Base-by-base conservation (phyloP, 2,888 invertebrate species). In the Fragum fragum region DNA sequence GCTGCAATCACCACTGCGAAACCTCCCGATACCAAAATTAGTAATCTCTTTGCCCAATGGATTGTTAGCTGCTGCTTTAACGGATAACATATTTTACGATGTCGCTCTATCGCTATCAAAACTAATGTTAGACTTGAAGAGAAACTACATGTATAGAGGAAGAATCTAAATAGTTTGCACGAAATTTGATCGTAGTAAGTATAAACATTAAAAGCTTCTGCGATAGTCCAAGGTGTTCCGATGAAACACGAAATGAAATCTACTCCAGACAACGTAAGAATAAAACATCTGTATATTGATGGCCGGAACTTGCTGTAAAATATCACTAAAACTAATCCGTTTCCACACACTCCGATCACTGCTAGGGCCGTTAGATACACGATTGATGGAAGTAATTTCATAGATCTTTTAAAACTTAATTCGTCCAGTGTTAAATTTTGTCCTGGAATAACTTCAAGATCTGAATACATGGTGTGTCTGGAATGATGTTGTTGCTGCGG, bases 381-480 rank as follows among this genome's bases (percentile, higher is more conserved):
- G 5, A 83, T 73, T 6, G 83, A 82, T 7, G 73, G 76, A 14
- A 68, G 26, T 32, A 85, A 28, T 18, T 57, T 47, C 18, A 21
- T 3, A 3, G 85, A 75, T 63, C 82, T 85, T 21, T 55, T 53
- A 21, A 63, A 14, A 47, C 85, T 85, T 23, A 85, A 68, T 23
- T 85, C 80, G 1, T 57, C 59, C 14, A 75, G 53, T 0, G 85
- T 83, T 76, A 75, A 78, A 32, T 78, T 79, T 3, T 32, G 55
- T 26, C 69, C 59, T 5, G 23, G 63, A 21, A 78, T 63, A n/a
- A 79, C 11, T 6, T 72, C 29, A 53, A 82, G 52, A 2, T 71
- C 71, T n/a, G 81, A 79, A 69, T 82, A 81, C 84, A 84, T 84
- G 1, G n/a, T n/a, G n/a, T n/a, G n/a, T n/a, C n/a, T n/a, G n/a